Conservation (phyloP, 2,888 invertebrate genomes). For the Drosophila anceps region DNA sequence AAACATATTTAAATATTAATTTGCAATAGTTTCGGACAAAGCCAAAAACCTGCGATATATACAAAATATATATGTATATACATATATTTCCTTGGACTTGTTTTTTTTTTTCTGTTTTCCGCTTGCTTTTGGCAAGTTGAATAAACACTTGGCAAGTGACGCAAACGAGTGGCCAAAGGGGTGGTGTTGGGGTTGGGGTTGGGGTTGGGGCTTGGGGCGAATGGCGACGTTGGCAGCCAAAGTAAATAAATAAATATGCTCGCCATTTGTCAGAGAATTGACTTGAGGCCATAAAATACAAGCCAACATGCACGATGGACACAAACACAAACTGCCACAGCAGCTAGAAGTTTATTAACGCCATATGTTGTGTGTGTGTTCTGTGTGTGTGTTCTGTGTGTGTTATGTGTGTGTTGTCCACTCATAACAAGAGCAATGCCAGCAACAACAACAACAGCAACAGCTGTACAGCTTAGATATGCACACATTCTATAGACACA, state of each 20-base stretch:
- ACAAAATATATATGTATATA: constrained; percentile 7
- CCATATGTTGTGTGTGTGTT: constrained; percentile 62
- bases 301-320: constrained; percentile 61
- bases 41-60: not conserved
- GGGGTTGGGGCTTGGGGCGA: not conserved
- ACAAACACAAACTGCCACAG: constrained; percentile 31
- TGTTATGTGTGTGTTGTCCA: constrained; percentile 48
- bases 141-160: constrained; percentile 78
- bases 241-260: constrained; percentile 83
- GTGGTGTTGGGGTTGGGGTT: not conserved
- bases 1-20: constrained; percentile 45
- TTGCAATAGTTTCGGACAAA: constrained; percentile 28
- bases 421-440: constrained; percentile 62
- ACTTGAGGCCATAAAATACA: constrained; percentile 79
- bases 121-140: constrained; percentile 69
- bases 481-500: constrained; percentile 52
- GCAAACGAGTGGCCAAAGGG: constrained; percentile 45
- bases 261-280: constrained; percentile 80
- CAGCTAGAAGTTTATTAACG: constrained; percentile 77
- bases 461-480: constrained; percentile 65
- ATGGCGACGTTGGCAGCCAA: constrained; percentile 53
- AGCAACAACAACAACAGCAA: constrained; percentile 25
- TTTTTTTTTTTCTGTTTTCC: constrained; percentile 33
- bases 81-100: constrained; percentile 10
- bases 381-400: not conserved